Base-by-base conservation (phyloP, 2,113 vertebrate species). In the Fulica atra region DNA sequence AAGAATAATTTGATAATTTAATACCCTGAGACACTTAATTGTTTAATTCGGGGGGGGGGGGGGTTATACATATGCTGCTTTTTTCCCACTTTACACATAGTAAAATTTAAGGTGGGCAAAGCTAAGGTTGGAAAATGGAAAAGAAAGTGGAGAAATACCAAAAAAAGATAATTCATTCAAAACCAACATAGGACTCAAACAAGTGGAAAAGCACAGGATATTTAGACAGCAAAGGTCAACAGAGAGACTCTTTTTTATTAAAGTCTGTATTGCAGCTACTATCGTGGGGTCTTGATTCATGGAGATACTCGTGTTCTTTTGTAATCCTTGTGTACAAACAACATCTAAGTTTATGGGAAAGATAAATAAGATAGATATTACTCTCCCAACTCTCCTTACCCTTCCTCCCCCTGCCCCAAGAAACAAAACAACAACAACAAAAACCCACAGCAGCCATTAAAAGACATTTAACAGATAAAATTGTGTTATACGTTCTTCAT, bases 401-500 rank as follows among this genome's bases (percentile, higher is more conserved):
- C 5, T 63, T 3, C 26, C 8, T 8, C 7, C 2, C 51, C 16
- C 26, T 8, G 9, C 16, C 11, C 48, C 48, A 24, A 50, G 21
- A 50, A 51, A 51, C 21, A 51, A 51, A 25, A 17, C 8, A 48
- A 51, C 24, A 24, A 51, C 21, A 51, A 51, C 23, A 51, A 25
- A 51, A 36, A 28, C 4, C 50, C 25, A 26, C 25, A 26, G 14
- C 28, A 64, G 12, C 3, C 9, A 44, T 42, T 48, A 42, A 54
- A 78, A 63, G 8, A 25, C 40, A 7, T n/a, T 70, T 44, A 65
- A 18, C 36, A 57, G 4, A 1, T 9, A 71, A 31, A 82, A 90
- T 59, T 65, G 2, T 20, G 1, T 36, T 66, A 7, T 11, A 1
- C 1, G 20, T 2, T 35, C 17, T 33, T 63, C 16, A 38, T 13